Base-by-base conservation (phyloP, 2,113 vertebrate genomes). In the Archilochus colubris region DNA sequence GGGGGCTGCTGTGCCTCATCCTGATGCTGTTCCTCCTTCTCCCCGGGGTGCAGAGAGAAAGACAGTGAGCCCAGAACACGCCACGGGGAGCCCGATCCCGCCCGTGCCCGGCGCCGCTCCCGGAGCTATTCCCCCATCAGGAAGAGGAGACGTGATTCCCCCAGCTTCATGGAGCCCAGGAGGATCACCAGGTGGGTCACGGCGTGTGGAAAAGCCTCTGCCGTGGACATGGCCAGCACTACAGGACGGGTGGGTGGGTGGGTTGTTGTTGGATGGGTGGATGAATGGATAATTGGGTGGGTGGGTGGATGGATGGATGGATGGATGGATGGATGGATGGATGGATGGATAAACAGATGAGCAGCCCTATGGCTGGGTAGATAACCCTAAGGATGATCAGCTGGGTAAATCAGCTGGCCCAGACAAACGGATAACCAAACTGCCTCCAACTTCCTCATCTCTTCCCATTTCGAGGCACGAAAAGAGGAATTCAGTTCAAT, bases 131-230 rank as follows among this genome's bases (percentile, higher is more conserved):
- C 99, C 3, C 99, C 99, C 31, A 99, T 99, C 93, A 98, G 99
- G 67, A 99, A 99, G 91, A 97, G 99, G 93, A 98, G 99, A 89
- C 98, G 99, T 33, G 99, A 99, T 93, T 99, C 99, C 0, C 99
- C 99, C 91, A 99, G 99, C 93, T 99, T 99, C 97, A 99, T 99
- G 99, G 99, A 99, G 94, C 99, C 99, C 36, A 97, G 99, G 72
- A 98, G 99, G 97, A 99, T 99, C 97, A 99, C 99, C 82, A 99
- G 99, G 99, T 99, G 98, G 24, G 83, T 76, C 21, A 91, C 2
- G 9, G 36, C 10, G 1, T 0, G 3, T 0, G 7, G 14, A 4
- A 6, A 44, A 48, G 58, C 33, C 58, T 91, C 86, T 48, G 62
- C 78, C 19, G 4, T 0, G 10, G 59, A 31, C 1, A 0, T 33